phyloP scores from a whole-genome alignment of 92 coral and sea anemone genomes.

The Zoanthus solanderi region DNA sequence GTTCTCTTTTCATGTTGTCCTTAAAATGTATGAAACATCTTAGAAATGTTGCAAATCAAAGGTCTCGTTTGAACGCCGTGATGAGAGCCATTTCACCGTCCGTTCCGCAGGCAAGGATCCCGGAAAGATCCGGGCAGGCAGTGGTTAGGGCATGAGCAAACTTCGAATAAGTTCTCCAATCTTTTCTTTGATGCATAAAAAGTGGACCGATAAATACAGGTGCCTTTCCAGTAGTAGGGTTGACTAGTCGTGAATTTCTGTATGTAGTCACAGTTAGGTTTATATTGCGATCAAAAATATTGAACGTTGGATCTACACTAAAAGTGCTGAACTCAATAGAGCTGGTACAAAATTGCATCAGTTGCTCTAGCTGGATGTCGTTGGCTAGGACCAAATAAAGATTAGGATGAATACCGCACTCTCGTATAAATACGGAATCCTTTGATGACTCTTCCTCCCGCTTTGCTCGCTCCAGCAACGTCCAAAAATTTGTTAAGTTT shows the following conservation, averaged over 20 bases:
- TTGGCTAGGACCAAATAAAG: conserved; percentile 56
- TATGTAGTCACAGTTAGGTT: conserved; percentile 65
- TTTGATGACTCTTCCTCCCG: conserved; percentile 60
- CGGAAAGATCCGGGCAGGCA: conserved; percentile 38
- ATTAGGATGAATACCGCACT: conserved; percentile 59
- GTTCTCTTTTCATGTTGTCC: conserved; percentile 52
- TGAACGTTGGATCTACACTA: conserved; percentile 66
- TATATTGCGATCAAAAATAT: conserved; percentile 59
- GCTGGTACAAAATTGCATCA: conserved; percentile 61
- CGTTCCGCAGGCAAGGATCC: conserved; percentile 54
- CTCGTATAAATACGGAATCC: conserved; percentile 56
- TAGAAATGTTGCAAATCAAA: background rate
- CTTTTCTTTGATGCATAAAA: conserved; percentile 64
- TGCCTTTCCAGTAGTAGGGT: conserved; percentile 40
- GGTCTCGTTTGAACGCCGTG: conserved; percentile 35
- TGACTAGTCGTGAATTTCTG: conserved; percentile 52
- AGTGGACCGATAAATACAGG: conserved; percentile 65
- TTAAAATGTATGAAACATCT: no score
- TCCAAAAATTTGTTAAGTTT: conserved; percentile 25
- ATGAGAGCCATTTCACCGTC: conserved; percentile 56
- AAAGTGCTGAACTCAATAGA: conserved; percentile 46
- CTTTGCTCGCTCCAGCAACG: conserved; percentile 67
- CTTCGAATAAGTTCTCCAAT: conserved; percentile 61
- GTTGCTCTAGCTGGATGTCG: conserved; percentile 57
- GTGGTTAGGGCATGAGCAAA: conserved; percentile 51